These are phyloP conservation scores for Cygnus buccinator DNA, from an alignment of 2,113 vertebrate genomes.

Conservation along the genomic window DNA sequence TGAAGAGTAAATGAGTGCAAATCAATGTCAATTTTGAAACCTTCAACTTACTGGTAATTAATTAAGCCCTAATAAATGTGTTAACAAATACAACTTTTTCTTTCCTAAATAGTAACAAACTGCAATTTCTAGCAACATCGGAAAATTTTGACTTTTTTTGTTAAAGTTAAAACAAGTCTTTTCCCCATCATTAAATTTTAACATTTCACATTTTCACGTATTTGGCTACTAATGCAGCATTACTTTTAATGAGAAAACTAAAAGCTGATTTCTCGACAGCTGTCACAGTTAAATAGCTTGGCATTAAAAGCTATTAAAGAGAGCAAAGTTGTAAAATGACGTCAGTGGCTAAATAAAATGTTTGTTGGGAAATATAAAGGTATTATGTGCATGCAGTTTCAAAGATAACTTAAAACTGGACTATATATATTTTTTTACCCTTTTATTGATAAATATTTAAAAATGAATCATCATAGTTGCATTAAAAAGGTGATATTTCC, in stretches of 20 bases:
- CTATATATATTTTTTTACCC: not conserved
- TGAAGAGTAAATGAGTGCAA: not conserved
- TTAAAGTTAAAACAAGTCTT: constrained; percentile 62
- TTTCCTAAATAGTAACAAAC: not conserved
- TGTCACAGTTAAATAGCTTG: constrained; percentile 75
- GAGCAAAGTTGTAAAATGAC: constrained; percentile 56
- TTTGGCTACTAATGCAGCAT: constrained; percentile 76
- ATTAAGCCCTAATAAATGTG: not conserved
- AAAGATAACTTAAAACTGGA: not conserved
- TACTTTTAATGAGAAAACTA: constrained; percentile 79
- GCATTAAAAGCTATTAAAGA: constrained; percentile 66
- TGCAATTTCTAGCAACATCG: constrained; percentile 51
- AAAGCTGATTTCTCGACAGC: constrained; percentile 74
- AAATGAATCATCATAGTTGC: not conserved
- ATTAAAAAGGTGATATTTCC: not conserved
- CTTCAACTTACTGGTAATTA: not conserved
- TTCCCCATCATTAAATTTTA: constrained; percentile 75
- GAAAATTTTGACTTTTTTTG: constrained; percentile 19
- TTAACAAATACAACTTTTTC: not conserved
- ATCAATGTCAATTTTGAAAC: not conserved
- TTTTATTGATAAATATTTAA: not conserved
- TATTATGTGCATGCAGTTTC: constrained; percentile 37
- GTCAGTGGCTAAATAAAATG: constrained; percentile 65
- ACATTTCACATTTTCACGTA: constrained; percentile 74
- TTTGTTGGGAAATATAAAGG: constrained; percentile 53